Conservation (phyloP, 2,888 invertebrate genomes). For the Ischnus inquisitorius region DNA sequence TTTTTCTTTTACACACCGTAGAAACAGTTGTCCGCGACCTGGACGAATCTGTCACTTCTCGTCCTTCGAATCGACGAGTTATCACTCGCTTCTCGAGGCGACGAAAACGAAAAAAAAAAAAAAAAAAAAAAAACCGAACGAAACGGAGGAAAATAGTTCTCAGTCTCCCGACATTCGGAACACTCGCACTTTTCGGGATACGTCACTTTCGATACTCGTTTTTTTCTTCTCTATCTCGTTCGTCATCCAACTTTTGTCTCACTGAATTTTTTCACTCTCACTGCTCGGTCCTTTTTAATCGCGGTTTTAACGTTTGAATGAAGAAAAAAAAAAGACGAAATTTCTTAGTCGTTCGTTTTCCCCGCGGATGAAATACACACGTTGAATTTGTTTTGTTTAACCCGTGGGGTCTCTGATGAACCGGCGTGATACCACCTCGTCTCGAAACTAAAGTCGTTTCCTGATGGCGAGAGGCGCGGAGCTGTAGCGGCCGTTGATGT, state of each 20-base stretch:
- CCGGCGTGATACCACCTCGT: conserved; percentile 67
- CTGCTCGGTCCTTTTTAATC: neutral
- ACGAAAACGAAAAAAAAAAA: conserved; percentile 1
- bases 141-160: neutral
- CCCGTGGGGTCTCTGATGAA: conserved; percentile 48
- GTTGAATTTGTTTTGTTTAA: neutral
- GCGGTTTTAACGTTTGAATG: neutral
- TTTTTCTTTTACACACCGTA: conserved; percentile 44
- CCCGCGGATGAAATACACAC: neutral
- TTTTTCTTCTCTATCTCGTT: neutral
- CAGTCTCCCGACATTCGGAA: neutral
- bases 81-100: neutral
- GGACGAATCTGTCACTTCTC: conserved; percentile 12
- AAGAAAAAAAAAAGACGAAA: too few species aligned
- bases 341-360: neutral
- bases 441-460: conserved; percentile 69
- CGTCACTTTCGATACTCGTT: neutral
- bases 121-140: neutral
- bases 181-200: conserved; percentile 29
- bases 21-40: conserved; percentile 22
- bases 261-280: conserved; percentile 9
- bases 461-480: conserved; percentile 66
- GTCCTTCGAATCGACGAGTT: conserved; percentile 1
- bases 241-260: conserved; percentile 14
- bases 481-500: conserved; percentile 55